Evolutionary conservation across 2,797 vertebrate species (phyloP), one percentile per base, ranked within the genome.

Genomic region (Basileuterus tristriatus): DNA sequence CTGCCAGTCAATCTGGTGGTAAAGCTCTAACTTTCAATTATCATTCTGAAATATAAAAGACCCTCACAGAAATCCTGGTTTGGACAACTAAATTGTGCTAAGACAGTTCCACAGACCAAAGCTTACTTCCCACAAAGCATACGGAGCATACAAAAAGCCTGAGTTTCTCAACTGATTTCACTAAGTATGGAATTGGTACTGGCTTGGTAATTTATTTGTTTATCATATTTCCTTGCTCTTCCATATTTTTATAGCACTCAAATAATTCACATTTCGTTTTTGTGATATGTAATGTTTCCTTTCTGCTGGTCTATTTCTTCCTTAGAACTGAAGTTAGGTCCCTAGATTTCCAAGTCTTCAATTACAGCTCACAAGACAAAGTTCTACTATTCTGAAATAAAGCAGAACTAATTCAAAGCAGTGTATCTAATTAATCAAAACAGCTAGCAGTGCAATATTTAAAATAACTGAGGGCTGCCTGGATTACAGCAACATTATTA

Each of bases 401-500:
- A 86, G 69, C 58, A 94, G 93, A 96, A 94, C 21, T 52, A 96
- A 95, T 95, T 83, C 69, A 70, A 88, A 75, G 72, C 44, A 83
- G 78, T 71, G 34, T 59, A 89, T 93, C 80, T 74, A 97, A 96
- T 93, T 91, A 95, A 96, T 95, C 90, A 96, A 97, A 96, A 81
- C 43, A 95, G 82, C 74, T 49, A 91, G 49, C 37, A 87, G 79
- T 56, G 81, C 76, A 82, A 82, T 91, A 88, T 79, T 84, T 83
- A 63, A 93, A 96, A 96, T 95, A 95, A 93, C 67, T 62, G 87
- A 94, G 88, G 53, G 43, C 46, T 91, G 36, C 63, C 69, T 93
- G 91, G 87, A 95, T 95, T 96, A 93, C 29, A 83, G 62, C 63
- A 93, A 93, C 68, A 75, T 90, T 96, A 97, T 96, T 97, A 96